A percentile compares a stretch with the other conserved stretches of the same genome.
phyloP scores from a whole-genome alignment of 2,797 vertebrate genomes.

The Gouania willdenowi region DNA sequence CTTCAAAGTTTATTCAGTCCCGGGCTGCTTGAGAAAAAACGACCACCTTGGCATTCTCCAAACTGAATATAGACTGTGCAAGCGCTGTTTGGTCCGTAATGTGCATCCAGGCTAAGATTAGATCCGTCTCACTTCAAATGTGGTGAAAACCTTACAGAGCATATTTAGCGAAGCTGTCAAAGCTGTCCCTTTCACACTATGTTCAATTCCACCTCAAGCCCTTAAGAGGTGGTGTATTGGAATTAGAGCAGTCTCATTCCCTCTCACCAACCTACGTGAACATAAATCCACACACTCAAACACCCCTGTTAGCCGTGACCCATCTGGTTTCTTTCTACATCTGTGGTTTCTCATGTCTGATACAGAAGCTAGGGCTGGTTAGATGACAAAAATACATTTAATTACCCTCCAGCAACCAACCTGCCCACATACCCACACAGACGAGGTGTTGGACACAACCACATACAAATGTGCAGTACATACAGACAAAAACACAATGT shows the following conservation, averaged over 20 bases:
- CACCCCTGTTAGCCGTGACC: slow-evolving; percentile 60
- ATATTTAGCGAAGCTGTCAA: slow-evolving; percentile 68
- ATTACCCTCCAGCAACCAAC: slow-evolving; percentile 52
- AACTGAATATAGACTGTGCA: slow-evolving; percentile 10
- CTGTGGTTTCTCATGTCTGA: slow-evolving; percentile 52
- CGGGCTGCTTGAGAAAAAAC: slow-evolving; percentile 13
- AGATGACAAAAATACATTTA: slow-evolving; percentile 66
- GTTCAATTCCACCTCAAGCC: slow-evolving; percentile 64
- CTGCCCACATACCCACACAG: slow-evolving; percentile 27
- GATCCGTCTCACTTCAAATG: slow-evolving; percentile 36
- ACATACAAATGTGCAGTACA: not conserved
- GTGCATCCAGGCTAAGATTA: slow-evolving; percentile 43
- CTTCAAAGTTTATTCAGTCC: slow-evolving; percentile 12
- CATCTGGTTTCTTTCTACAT: slow-evolving; percentile 59
- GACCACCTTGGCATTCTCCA: slow-evolving; percentile 3
- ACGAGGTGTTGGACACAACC: slow-evolving; percentile 12
- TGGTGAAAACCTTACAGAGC: slow-evolving; percentile 58
- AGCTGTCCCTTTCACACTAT: slow-evolving; percentile 58
- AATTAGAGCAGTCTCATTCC: slow-evolving; percentile 63
- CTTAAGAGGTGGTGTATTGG: slow-evolving; percentile 56
- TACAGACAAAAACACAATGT: slow-evolving; percentile 22
- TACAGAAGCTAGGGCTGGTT: slow-evolving; percentile 48
- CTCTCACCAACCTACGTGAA: slow-evolving; percentile 46
- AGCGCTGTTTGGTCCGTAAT: slow-evolving; percentile 15
- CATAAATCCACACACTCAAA: slow-evolving; percentile 57